A percentile compares a stretch with the other conserved stretches of the same genome.
Conservation (phyloP, 2,888 invertebrate genomes). For the Pristionchus japonicus region DNA sequence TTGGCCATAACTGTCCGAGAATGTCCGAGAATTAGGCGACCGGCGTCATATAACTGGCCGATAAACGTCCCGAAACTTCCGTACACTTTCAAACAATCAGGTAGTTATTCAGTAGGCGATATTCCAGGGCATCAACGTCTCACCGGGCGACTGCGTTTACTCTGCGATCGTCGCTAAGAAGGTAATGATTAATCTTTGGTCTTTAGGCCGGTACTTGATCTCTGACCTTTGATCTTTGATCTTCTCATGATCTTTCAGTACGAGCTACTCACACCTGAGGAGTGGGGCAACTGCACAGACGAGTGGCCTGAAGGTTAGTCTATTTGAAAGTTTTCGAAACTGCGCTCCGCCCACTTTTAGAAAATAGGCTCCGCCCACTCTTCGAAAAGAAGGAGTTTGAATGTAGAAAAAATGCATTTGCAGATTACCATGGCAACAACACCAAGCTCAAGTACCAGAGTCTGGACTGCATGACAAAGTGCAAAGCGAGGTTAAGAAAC, state of each 20-base stretch:
- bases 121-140: constrained; percentile 71
- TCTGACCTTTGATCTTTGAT: background rate
- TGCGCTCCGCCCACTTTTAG: background rate
- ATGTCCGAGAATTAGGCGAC: no score
- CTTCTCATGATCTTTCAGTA: constrained; percentile 53
- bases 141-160: constrained; percentile 65
- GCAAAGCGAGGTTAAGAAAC: constrained; percentile 21
- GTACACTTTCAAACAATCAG: background rate
- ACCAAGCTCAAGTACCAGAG: constrained; percentile 31
- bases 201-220: background rate
- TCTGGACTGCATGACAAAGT: constrained; percentile 36
- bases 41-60: no score
- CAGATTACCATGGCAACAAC: constrained; percentile 34
- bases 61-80: no score
- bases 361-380: background rate
- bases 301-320: constrained; percentile 51
- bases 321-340: background rate
- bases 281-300: constrained; percentile 61
- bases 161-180: constrained; percentile 63
- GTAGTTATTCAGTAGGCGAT: no score
- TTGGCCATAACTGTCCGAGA: no score
- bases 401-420: background rate
- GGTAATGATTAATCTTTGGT: constrained; percentile 48
- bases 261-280: constrained; percentile 50
- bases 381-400: no score